Percentiles rank a stretch among this genome's conserved stretches.
Conservation (phyloP, 2,113 vertebrate species). For the Tupaia tana region DNA sequence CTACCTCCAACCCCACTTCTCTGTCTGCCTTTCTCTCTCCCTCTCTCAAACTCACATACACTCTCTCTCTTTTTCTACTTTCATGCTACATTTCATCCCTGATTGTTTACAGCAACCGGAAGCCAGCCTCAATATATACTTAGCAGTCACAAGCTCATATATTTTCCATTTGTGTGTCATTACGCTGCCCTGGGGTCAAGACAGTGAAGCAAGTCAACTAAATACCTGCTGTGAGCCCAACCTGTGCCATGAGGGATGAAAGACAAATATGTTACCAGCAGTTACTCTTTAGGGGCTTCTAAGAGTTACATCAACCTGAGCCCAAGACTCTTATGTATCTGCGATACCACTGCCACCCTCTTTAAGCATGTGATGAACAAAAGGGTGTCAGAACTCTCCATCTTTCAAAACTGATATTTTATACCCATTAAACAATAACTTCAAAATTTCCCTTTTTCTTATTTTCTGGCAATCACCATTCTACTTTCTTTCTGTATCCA, state of each 20-base stretch:
- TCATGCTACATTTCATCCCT: not conserved
- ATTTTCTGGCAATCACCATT: too few relatives aligned
- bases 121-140: not conserved
- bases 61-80: not conserved
- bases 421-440: too few relatives aligned
- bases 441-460: too few relatives aligned
- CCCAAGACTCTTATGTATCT: not conserved
- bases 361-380: not conserved
- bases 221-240: not conserved
- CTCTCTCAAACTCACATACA: too few relatives aligned
- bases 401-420: too few relatives aligned
- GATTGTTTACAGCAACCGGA: constrained; percentile 22
- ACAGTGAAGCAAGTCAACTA: constrained; percentile 5
- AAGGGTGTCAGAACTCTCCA: not conserved
- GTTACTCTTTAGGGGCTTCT: constrained; percentile 8
- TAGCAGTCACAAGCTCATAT: not conserved
- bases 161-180: not conserved
- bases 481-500: too few relatives aligned
- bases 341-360: not conserved
- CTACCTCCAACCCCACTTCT: too few relatives aligned
- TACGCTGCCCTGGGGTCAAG: not conserved
- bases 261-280: constrained; percentile 29
- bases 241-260: constrained; percentile 6
- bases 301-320: not conserved
- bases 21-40: not conserved